phyloP scores from a whole-genome alignment of 2,888 invertebrate species.

The Eupithecia subumbrata region DNA sequence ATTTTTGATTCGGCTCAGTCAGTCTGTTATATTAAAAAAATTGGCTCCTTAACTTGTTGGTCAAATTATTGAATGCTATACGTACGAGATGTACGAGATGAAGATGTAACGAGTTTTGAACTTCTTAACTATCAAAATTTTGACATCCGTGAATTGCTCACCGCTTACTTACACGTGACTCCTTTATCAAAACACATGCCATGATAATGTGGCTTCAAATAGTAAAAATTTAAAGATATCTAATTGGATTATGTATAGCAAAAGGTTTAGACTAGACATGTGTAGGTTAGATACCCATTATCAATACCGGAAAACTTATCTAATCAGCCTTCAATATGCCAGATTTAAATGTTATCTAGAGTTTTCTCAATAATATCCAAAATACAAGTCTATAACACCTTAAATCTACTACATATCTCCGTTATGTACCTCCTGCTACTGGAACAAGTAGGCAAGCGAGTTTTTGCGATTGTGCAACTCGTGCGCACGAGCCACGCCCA shows the following conservation, averaged over 20 bases:
- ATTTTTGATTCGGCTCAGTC: background rate
- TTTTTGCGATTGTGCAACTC: slow-evolving; percentile 54
- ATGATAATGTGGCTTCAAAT: background rate
- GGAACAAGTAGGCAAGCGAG: slow-evolving; percentile 44
- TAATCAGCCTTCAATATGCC: slow-evolving; percentile 8
- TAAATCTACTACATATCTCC: slow-evolving; percentile 21
- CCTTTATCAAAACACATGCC: background rate
- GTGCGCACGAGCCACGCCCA: slow-evolving; percentile 52
- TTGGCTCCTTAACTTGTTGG: background rate
- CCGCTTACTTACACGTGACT: background rate
- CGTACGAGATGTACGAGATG: background rate
- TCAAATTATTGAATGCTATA: background rate
- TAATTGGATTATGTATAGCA: background rate
- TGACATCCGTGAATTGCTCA: background rate
- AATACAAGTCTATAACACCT: slow-evolving; percentile 15
- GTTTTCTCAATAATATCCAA: background rate
- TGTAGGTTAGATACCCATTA: slow-evolving; percentile 4
- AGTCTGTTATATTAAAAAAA: background rate
- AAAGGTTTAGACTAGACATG: background rate
- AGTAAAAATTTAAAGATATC: background rate
- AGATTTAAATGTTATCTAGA: background rate
- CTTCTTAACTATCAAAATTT: background rate
- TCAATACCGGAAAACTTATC: background rate
- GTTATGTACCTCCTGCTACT: slow-evolving; percentile 23
- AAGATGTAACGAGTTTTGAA: background rate